These are phyloP conservation scores for Buathra laborator DNA, from an alignment of 2,888 invertebrate genomes.

Conservation along the genomic window DNA sequence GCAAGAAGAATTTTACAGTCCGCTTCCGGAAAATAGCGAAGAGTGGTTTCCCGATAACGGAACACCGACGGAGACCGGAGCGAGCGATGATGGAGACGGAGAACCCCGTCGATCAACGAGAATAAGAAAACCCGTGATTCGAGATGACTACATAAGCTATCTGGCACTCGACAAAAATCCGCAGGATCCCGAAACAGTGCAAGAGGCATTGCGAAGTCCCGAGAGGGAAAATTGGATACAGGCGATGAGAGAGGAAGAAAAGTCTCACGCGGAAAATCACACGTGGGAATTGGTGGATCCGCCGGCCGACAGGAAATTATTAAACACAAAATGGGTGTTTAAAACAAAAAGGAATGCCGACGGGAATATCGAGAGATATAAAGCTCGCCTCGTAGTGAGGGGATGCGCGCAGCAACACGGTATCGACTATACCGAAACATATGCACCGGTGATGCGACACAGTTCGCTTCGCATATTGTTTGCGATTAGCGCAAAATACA, in stretches of 20 bases:
- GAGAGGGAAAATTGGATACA: slow-evolving; percentile 1
- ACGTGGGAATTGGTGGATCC: slow-evolving; percentile 17
- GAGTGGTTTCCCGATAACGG: not conserved
- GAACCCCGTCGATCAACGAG: not conserved
- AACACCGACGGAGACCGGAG: not conserved
- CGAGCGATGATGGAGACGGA: not conserved
- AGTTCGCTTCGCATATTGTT: slow-evolving; percentile 67
- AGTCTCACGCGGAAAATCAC: not conserved
- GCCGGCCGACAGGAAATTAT: not conserved
- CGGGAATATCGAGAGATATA: slow-evolving; percentile 12
- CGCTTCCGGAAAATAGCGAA: not conserved
- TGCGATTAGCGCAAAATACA: slow-evolving; percentile 68
- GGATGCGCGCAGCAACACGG: slow-evolving; percentile 71
- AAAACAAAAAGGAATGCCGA: slow-evolving; percentile 17
- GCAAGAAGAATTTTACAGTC: not conserved
- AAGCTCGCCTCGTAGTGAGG: slow-evolving; percentile 74
- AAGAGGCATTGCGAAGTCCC: not conserved
- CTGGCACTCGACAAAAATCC: not conserved
- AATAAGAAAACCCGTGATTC: not conserved
- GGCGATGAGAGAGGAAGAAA: slow-evolving; percentile 31
- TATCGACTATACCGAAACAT: slow-evolving; percentile 70
- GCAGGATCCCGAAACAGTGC: slow-evolving; percentile 13
- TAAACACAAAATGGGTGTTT: slow-evolving; percentile 23
- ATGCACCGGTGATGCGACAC: slow-evolving; percentile 70
- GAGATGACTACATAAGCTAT: not conserved